Percentiles rank a stretch among this genome's conserved stretches.
These are phyloP conservation scores for Corapipo altera DNA, from an alignment of 2,113 vertebrate genomes.

Conservation along the genomic window DNA sequence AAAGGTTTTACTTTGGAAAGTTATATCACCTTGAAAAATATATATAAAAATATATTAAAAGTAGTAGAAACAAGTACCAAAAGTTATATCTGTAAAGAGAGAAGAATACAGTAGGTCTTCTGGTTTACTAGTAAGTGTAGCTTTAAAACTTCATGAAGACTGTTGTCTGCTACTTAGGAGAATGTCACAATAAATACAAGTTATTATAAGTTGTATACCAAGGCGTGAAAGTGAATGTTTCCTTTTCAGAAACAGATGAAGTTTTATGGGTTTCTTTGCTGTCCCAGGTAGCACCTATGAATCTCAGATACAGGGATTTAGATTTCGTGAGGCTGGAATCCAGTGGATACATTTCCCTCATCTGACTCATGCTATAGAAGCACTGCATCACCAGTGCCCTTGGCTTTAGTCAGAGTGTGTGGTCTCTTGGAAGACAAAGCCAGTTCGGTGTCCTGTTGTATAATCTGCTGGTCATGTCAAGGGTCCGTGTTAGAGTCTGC, in stretches of 20 bases:
- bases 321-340: neutral
- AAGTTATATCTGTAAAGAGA: neutral
- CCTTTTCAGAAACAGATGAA: neutral
- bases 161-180: neutral
- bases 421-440: neutral
- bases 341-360: neutral
- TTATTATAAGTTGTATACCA: neutral
- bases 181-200: neutral
- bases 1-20: neutral
- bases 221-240: neutral
- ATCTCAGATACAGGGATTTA: neutral
- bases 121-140: neutral
- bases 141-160: neutral
- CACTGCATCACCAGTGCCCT: neutral
- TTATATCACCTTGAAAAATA: neutral
- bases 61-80: neutral
- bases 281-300: neutral
- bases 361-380: rapidly evolving
- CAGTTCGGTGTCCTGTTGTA: neutral
- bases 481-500: neutral
- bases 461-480: neutral
- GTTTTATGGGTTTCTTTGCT: neutral
- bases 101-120: neutral
- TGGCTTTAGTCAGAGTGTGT: neutral
- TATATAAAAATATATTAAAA: neutral